Base-by-base conservation (phyloP, 2,113 vertebrate genomes). In the Pelecanus crispus region DNA sequence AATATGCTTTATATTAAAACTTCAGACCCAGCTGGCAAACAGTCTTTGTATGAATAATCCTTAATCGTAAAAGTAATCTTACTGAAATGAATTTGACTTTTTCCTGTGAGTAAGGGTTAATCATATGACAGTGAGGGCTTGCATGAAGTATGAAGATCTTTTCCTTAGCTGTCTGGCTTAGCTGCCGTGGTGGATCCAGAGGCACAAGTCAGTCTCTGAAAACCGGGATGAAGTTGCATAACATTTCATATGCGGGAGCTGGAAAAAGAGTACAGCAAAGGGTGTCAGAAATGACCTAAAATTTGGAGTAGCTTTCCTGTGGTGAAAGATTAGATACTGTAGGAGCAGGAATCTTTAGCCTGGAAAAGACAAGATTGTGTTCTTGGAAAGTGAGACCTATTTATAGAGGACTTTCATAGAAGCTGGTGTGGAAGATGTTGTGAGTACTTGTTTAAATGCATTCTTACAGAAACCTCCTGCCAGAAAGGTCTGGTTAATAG, bases 71-170 rank as follows among this genome's bases (percentile, higher is more conserved):
- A 92, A 79, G 87, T 47, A 70, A 87, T 24, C 53, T 56, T 58
- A 42, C 81, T 71, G 84, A 83, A 92, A 80, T 90, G 36, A 92
- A 84, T 85, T 91, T 38, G 66, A 5, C 83, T 91, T 44, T 82
- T 94, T 91, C 81, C 87, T 86, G 42, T 94, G 95, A 84, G 66
- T 85, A 87, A 90, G 62, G 62, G 84, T 77, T 95, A 87, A 91
- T 94, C 38, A 58, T n/a, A 4, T 17, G 40, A 55, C 5, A 25
- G 34, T 0, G 14, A 80, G 38, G 49, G 40, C 70, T 89, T 58
- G 45, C 5, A 1, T 24, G 16, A 32, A 53, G 19, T 10, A 3
- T 4, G 18, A 26, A 75, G 70, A 26, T 28, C 21, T 32, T 32
- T 84, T 92, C 47, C 38, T 91, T 56, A 17, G 0, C n/a, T 66